Conservation (phyloP, 2,797 vertebrate species). For the Pterois miles region DNA sequence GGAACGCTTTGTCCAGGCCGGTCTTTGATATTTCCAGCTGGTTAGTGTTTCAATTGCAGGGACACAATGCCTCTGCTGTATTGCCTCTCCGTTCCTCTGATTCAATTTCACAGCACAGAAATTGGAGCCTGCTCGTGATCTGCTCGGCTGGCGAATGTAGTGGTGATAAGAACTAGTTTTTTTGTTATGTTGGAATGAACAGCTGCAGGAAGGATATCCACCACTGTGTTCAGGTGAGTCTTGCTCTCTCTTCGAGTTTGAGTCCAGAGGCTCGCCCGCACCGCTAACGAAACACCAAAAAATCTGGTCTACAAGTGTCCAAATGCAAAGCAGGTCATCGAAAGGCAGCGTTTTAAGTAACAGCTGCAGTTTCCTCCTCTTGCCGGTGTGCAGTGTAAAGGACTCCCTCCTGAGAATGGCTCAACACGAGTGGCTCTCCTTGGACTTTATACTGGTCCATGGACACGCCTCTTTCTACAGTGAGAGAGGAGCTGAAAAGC, state of each 20-base stretch:
- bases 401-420: constrained; percentile 74
- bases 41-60: constrained; percentile 68
- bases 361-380: constrained; percentile 64
- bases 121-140: constrained; percentile 61
- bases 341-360: constrained; percentile 50
- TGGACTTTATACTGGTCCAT: constrained; percentile 83
- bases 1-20: constrained; percentile 63
- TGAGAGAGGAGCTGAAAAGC: constrained; percentile 77
- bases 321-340: constrained; percentile 54
- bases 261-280: constrained; percentile 36
- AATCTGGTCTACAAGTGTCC: constrained; percentile 66
- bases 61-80: constrained; percentile 70
- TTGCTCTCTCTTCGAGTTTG: constrained; percentile 35
- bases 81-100: constrained; percentile 61
- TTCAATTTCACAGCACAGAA: constrained; percentile 69
- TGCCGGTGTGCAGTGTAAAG: constrained; percentile 64
- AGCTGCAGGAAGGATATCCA: constrained; percentile 57
- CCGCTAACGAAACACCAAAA: constrained; percentile 42
- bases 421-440: constrained; percentile 74
- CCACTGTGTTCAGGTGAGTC: constrained; percentile 56
- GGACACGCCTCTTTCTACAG: constrained; percentile 82
- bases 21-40: constrained; percentile 76
- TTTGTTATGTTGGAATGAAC: constrained; percentile 45
- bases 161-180: constrained; percentile 56
- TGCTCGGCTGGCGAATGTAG: constrained; percentile 40